A percentile compares a stretch with the other conserved stretches of the same genome.
Conservation (phyloP, 92 coral and sea anemone genomes). For the Siderastrea radians region DNA sequence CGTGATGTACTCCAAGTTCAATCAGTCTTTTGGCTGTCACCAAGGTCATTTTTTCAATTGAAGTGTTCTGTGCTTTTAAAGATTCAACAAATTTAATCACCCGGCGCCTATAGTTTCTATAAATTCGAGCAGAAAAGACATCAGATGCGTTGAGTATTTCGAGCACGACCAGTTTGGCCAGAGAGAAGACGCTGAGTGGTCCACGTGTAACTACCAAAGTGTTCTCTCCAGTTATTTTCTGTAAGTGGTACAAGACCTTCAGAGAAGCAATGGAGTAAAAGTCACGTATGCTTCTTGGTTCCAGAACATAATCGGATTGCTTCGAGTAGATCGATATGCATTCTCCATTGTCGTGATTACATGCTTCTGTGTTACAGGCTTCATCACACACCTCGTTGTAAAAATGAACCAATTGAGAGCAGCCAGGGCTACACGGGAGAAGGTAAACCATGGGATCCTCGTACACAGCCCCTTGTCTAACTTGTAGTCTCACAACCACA, state of each 20-base stretch:
- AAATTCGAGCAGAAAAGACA: conserved; percentile 35
- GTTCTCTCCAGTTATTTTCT: conserved; percentile 54
- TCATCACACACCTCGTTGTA: conserved; percentile 62
- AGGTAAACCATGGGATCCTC: conserved; percentile 51
- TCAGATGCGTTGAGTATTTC: conserved; percentile 25
- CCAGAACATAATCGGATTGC: conserved; percentile 10
- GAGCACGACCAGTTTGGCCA: conserved; percentile 44
- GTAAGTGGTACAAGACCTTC: conserved; percentile 49
- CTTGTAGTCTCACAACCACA: conserved; percentile 25
- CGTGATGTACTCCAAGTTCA: conserved; percentile 25
- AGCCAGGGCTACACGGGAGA: conserved; percentile 63
- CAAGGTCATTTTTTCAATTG: conserved; percentile 25
- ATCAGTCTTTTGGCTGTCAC: conserved; percentile 37
- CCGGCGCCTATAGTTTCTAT: conserved; percentile 2
- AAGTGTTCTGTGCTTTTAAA: conserved; percentile 8
- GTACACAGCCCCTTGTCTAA: conserved; percentile 14
- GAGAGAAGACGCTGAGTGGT: conserved; percentile 62
- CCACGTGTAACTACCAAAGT: conserved; percentile 38
- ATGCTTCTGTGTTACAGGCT: conserved; percentile 57
- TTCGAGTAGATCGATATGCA: conserved; percentile 15
- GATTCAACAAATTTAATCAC: conserved; percentile 9
- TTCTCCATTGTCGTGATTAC: conserved; percentile 61
- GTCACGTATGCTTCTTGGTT: neutral
- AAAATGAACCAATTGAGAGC: conserved; percentile 42
- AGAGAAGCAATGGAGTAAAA: conserved; percentile 26